A percentile compares a stretch with the other conserved stretches of the same genome.
phyloP scores from a whole-genome alignment of 2,113 vertebrate genomes.

The Melanerpes formicivorus region DNA sequence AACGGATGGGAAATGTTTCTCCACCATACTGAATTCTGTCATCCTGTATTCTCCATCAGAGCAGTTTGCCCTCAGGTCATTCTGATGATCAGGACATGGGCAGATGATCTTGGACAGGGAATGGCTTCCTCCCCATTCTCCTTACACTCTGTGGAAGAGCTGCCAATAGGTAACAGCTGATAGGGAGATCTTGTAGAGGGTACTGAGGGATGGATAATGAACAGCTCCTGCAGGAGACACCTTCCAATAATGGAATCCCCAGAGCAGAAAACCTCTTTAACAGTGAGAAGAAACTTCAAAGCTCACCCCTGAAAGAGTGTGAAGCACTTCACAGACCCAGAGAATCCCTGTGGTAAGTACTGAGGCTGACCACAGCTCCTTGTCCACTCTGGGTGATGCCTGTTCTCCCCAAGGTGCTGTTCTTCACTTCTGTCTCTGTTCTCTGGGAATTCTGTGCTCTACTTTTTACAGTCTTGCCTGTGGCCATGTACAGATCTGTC shows the following conservation, averaged over 20 bases:
- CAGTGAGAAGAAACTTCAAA: conserved; percentile 34
- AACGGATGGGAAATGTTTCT: not conserved
- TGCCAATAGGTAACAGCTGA: conserved; percentile 30
- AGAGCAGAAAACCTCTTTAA: conserved; percentile 36
- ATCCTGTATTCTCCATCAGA: not conserved
- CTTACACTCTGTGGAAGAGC: not conserved
- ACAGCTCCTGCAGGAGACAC: conserved; percentile 34
- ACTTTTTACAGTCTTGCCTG: not conserved
- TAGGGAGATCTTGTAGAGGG: not conserved
- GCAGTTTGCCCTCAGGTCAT: not conserved
- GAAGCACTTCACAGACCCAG: not conserved
- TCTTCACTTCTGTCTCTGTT: not conserved
- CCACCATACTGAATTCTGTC: not conserved
- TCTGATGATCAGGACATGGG: not conserved
- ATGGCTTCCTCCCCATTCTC: not conserved
- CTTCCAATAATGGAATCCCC: conserved; percentile 21
- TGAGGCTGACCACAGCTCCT: not conserved
- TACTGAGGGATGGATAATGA: conserved; percentile 12
- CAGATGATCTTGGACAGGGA: not conserved
- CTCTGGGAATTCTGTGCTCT: not conserved
- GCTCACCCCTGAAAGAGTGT: not conserved
- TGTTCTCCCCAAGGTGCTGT: not conserved
- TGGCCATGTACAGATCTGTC: not conserved
- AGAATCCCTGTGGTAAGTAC: not conserved
- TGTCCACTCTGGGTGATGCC: not conserved